Evolutionary conservation across 2,113 vertebrate species (phyloP), one percentile per base, ranked within the genome.

Genomic region (Toxotes jaculatrix): DNA sequence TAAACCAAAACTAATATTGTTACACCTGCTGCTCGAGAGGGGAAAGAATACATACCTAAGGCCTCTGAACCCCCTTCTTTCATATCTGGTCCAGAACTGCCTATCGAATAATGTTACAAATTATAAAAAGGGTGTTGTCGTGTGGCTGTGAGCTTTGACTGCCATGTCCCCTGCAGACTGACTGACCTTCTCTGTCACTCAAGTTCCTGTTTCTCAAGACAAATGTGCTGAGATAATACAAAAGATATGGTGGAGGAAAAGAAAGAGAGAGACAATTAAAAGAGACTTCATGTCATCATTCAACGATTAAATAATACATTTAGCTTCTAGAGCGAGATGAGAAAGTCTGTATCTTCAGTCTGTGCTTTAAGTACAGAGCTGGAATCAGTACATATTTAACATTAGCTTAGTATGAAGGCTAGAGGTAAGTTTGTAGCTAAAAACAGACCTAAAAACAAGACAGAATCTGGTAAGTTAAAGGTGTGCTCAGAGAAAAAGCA

Each of bases 1-100:
- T 89, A 88, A 94, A 93, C 81, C 85, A 93, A 94, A 92, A 83
- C 90, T 87, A 94, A 94, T 94, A 94, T 94, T 94, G 85, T 93
- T 92, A 81, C 92, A 95, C 93, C 93, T 94, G 93, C 85, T 87
- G 61, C 63, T 57, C 8, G 74, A 88, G 38, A 5, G 21, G 57
- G 61, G 47, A 40, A 49, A 82, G 85, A 82, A 91, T 64, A 71
- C 86, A 91, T 51, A 80, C 73, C 63, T 53, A 45, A 60, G 53
- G 45, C 65, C 70, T 63, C 61, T 45, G 43, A 62, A 86, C 34
- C 16, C 16, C 38, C 17, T 42, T 9, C 66, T 80, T 90, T 87
- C 43, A 85, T 31, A 81, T 89, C 85, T 87, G 19, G 5, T 38
- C 56, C 49, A 40, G 49, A 71, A 57, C 71, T 51, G 34, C 65